Percentiles rank a stretch among this genome's conserved stretches.
phyloP scores from a whole-genome alignment of 2,797 vertebrate genomes.

The Hyperoplus immaculatus region DNA sequence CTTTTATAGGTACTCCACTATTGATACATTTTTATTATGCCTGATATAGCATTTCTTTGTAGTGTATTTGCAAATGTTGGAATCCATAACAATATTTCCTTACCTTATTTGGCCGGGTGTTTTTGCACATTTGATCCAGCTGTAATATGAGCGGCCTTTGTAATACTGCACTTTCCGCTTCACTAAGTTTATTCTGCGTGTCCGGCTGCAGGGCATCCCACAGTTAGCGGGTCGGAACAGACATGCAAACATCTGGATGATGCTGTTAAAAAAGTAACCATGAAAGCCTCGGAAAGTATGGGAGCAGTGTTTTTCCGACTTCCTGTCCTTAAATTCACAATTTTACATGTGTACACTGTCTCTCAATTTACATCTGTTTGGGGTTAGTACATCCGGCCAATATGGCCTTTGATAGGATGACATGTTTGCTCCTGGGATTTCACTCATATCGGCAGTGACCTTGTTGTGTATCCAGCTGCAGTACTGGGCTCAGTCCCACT shows the following conservation, averaged over 20 bases:
- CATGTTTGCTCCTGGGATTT: slow-evolving; percentile 55
- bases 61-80: background rate
- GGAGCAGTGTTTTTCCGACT: slow-evolving; percentile 1
- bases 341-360: background rate
- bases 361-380: slow-evolving; percentile 27
- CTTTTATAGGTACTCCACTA: background rate
- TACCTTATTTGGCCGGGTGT: slow-evolving; percentile 2
- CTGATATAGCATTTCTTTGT: background rate
- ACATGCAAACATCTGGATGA: slow-evolving; percentile 53
- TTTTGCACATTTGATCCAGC: background rate
- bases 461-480: slow-evolving; percentile 64
- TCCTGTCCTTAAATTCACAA: slow-evolving; percentile 14
- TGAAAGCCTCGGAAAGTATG: background rate
- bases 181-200: background rate
- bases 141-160: slow-evolving; percentile 2
- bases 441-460: slow-evolving; percentile 51
- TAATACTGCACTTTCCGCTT: slow-evolving; percentile 20
- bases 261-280: slow-evolving; percentile 7
- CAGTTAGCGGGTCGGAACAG: background rate
- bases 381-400: slow-evolving; percentile 37
- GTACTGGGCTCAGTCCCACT: slow-evolving; percentile 40
- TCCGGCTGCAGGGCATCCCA: slow-evolving; percentile 23
- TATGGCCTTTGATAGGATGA: slow-evolving; percentile 48
- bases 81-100: background rate
- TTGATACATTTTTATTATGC: background rate